Conservation (phyloP, 2,797 vertebrate species). For the Sebastes melanostomus region DNA sequence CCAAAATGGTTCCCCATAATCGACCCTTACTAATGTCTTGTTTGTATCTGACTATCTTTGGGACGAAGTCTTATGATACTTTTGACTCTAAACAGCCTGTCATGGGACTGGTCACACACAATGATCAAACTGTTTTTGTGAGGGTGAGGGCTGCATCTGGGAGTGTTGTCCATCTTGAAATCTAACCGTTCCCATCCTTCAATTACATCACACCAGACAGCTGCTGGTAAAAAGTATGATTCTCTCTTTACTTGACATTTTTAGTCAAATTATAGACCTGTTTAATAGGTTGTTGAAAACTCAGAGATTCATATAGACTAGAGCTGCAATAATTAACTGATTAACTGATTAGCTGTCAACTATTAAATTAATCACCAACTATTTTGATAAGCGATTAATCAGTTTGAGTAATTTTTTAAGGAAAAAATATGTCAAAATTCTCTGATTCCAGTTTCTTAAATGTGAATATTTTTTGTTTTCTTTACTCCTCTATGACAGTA, state of each 20-base stretch:
- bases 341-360: too few species aligned
- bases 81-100: not conserved
- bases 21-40: not conserved
- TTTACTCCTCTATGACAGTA: not conserved
- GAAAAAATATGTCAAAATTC: too few species aligned
- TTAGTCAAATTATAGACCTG: fast-evolving
- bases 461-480: too few species aligned
- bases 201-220: not conserved
- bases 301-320: not conserved
- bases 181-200: not conserved
- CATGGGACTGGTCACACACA: constrained; percentile 47
- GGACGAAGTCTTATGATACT: constrained; percentile 38
- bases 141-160: not conserved
- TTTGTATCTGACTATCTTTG: not conserved
- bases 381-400: not conserved
- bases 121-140: constrained; percentile 22
- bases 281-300: not conserved
- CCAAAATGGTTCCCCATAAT: not conserved
- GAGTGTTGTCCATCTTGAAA: not conserved
- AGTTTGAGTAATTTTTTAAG: too few species aligned
- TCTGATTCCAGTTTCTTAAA: too few species aligned
- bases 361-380: not conserved
- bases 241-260: not conserved
- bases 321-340: too few species aligned
- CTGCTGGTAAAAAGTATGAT: not conserved